Percentiles rank a stretch among this genome's conserved stretches.
Evolutionary conservation across 2,888 invertebrate species (phyloP).

Genomic region (Brachylomia viminalis): DNA sequence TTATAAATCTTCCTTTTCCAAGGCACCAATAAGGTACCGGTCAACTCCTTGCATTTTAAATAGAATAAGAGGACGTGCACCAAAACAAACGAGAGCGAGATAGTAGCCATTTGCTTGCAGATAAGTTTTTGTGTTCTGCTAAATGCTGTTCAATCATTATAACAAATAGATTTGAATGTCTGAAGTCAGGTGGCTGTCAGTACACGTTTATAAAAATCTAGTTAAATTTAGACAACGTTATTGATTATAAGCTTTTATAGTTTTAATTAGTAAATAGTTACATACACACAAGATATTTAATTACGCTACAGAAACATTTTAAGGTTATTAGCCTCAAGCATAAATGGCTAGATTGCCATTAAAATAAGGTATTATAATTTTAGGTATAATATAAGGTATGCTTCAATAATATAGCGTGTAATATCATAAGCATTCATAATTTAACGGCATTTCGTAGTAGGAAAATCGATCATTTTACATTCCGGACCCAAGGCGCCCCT

Average conservation of each 20-base stretch:
- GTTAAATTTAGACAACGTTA: neutral
- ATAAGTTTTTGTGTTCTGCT: neutral
- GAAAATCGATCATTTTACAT: neutral
- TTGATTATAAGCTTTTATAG: neutral
- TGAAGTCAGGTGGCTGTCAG: neutral
- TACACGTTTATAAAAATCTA: neutral
- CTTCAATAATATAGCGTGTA: neutral
- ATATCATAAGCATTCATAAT: neutral
- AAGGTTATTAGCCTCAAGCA: slow-evolving; percentile 14
- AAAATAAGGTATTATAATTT: too few species aligned
- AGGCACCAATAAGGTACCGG: neutral
- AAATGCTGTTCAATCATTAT: too few species aligned
- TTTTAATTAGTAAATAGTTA: slow-evolving; percentile 1
- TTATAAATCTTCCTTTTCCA: neutral
- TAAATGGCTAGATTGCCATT: neutral
- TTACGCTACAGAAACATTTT: neutral
- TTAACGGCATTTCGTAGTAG: neutral
- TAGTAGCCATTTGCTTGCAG: too few species aligned
- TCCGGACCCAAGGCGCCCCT: too few species aligned
- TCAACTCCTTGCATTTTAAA: neutral
- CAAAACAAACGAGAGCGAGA: neutral
- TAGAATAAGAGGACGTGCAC: too few species aligned
- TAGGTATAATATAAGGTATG: too few species aligned
- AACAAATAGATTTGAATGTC: slow-evolving; percentile 1
- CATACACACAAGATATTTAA: neutral